Evolutionary conservation across 2,113 vertebrate genomes (phyloP).

Genomic region (Zeus faber): DNA sequence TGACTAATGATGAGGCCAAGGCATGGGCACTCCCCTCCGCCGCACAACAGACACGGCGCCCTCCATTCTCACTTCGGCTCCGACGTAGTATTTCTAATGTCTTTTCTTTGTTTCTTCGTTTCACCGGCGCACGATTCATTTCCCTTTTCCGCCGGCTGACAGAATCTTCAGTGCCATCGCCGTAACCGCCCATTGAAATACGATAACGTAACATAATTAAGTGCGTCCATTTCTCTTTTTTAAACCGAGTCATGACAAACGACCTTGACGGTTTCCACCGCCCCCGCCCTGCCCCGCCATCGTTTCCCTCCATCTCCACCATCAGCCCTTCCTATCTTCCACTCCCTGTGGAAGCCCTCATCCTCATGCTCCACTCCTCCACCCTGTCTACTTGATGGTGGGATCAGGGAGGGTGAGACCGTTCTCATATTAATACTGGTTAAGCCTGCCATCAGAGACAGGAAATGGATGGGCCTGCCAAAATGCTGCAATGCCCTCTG

Average conservation of each 20-base stretch:
- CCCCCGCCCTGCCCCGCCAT: constrained; percentile 8
- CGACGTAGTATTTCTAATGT: no score
- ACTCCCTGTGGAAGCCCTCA: constrained; percentile 34
- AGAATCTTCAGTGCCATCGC: no score
- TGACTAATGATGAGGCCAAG: no score
- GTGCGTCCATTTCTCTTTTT: constrained; percentile 13
- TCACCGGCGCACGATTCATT: no score
- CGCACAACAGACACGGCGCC: no score
- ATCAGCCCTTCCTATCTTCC: constrained; percentile 55
- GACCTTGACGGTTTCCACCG: constrained; percentile 6
- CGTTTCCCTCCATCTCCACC: constrained; percentile 20
- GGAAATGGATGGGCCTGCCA: constrained; percentile 33
- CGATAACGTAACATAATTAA: no score
- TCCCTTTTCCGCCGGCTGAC: no score
- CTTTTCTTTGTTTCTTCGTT: no score
- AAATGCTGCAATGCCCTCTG: constrained; percentile 10
- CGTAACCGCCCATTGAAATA: no score
- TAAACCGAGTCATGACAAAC: constrained; percentile 15
- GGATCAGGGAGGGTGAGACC: constrained; percentile 47
- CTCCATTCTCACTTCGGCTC: no score
- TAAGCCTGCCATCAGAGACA: constrained; percentile 10
- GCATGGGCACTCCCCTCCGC: no score
- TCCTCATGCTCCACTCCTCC: constrained; percentile 36
- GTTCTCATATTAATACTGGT: constrained; percentile 59
- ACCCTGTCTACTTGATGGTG: constrained; percentile 36